Conservation (phyloP, 2,888 invertebrate species). For the Galerucella calmariensis region DNA sequence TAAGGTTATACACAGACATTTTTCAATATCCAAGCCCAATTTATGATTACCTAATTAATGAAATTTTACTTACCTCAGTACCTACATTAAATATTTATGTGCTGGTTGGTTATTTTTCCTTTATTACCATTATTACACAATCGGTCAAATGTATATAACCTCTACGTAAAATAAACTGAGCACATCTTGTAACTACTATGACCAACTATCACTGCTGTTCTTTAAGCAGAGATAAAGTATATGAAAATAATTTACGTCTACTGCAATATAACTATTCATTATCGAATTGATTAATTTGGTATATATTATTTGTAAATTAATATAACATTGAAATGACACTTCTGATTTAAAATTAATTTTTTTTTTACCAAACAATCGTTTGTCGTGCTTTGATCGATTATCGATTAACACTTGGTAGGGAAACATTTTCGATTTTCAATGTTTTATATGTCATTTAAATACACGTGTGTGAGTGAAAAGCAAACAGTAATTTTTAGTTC, state of each 20-base stretch:
- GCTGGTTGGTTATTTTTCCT: not conserved
- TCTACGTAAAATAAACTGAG: conserved; percentile 1
- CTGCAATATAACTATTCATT: not conserved
- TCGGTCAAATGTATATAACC: conserved; percentile 11
- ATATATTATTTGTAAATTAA: conserved; percentile 10
- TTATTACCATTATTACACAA: conserved; percentile 16
- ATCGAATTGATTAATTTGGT: conserved; percentile 6
- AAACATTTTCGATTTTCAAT: too few species aligned
- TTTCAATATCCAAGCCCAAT: not conserved
- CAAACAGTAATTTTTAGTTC: too few species aligned
- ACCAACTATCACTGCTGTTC: not conserved
- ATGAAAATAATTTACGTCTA: not conserved
- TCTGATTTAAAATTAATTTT: not conserved
- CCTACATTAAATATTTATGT: not conserved
- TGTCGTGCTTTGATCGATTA: too few species aligned
- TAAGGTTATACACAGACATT: not conserved
- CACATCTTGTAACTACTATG: not conserved
- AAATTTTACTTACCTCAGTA: conserved; percentile 5
- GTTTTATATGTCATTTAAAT: too few species aligned
- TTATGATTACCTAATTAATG: not conserved
- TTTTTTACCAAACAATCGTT: not conserved
- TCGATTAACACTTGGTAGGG: too few species aligned
- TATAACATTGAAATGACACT: conserved; percentile 30
- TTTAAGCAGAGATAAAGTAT: not conserved
- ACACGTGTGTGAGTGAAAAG: too few species aligned